Conservation (phyloP, 2,797 vertebrate species). For the Sebastes reedi region DNA sequence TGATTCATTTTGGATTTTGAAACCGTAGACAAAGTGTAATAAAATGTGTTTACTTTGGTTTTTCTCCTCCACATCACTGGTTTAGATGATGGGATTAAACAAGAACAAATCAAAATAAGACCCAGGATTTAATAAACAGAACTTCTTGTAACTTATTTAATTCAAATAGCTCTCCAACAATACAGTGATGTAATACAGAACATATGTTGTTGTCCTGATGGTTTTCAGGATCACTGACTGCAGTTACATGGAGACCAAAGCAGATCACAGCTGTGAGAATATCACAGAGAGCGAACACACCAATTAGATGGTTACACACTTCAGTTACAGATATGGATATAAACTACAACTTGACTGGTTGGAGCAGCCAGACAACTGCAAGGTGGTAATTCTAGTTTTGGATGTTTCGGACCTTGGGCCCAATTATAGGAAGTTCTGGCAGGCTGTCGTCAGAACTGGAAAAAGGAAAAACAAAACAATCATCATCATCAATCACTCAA, state of each 20-base stretch:
- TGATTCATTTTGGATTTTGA: not conserved
- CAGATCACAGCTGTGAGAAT: slow-evolving; percentile 4
- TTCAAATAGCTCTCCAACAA: not conserved
- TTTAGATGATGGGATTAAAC: not conserved
- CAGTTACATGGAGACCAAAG: not conserved
- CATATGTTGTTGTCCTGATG: not conserved
- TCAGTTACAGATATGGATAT: too few relatives aligned
- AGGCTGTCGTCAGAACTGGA: not conserved
- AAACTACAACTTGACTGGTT: too few relatives aligned
- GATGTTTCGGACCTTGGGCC: not conserved
- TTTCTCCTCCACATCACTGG: not conserved
- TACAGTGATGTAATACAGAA: not conserved
- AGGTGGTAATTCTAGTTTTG: too few relatives aligned
- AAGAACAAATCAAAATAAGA: not conserved
- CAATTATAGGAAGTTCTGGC: not conserved
- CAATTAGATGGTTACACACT: not conserved
- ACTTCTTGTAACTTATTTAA: not conserved
- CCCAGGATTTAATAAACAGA: not conserved
- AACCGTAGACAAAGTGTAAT: not conserved
- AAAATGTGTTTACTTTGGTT: not conserved
- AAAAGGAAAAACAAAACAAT: not conserved
- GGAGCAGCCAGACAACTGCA: too few relatives aligned
- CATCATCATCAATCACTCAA: too few relatives aligned
- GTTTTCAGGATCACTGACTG: not conserved
- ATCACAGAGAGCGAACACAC: not conserved